Evolutionary conservation across 2,113 vertebrate species (phyloP), one percentile per base, ranked within the genome.

Genomic region (Lipophrys pholis): DNA sequence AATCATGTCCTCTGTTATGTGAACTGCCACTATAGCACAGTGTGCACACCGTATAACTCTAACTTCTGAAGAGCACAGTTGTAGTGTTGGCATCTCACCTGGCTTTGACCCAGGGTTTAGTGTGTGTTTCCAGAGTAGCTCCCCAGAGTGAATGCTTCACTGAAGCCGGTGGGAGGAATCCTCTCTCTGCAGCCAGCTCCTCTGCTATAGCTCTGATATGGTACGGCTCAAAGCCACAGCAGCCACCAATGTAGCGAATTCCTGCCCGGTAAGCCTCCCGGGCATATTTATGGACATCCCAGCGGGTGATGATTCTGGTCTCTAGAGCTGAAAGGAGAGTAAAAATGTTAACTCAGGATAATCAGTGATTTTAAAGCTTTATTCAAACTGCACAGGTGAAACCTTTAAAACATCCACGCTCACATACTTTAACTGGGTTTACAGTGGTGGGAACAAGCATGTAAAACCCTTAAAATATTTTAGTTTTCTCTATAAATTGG

Each of bases 191-290:
- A 45, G 90, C 92, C 85, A 98, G 83, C 79, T 98, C 97, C 75
- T 98, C 97, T 15, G 96, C 93, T 76, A 98, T 92, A 0, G 97
- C 97, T 79, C 97, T 91, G 88, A 96, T 86, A 11, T 98, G 97
- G 65, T 97, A 98, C 0, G 97, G 91, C 87, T 98, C 97, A 78
- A 97, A 97, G 43, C 97, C 97, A 77, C 96, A 98, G 91, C 97
- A 98, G 38, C 96, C 97, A 0, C 97, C 97, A 5, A 98, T 97
- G 84, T 83, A 97, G 51, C 93, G 90, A 77, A 98, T 89, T 7
- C 97, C 97, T 42, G 95, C 85, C 3, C 95, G 85, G 76, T 97
- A 96, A 49, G 95, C 95, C 46, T 94, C 93, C 80, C 96, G 92
- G 73, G 95, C 93, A 0, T 96, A 96, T 68, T 91, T 95, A 36